Evolutionary conservation across 2,113 vertebrate species (phyloP).

Genomic region (Malurus elegans): DNA sequence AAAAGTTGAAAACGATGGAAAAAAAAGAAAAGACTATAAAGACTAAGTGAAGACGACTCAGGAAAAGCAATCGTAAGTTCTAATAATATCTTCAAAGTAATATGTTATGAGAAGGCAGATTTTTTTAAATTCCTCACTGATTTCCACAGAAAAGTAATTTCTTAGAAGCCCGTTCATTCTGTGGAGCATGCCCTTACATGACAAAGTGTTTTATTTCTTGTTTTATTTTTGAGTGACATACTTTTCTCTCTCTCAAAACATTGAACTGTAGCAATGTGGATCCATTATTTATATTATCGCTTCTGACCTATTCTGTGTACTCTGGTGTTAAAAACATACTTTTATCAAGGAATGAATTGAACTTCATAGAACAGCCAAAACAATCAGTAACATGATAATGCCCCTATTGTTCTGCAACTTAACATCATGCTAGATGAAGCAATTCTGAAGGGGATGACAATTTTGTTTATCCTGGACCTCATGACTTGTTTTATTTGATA

Average conservation of each 20-base stretch:
- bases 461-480: neutral
- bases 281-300: neutral
- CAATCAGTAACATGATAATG: neutral
- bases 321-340: neutral
- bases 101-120: neutral
- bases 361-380: neutral
- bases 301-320: neutral
- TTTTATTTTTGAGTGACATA: neutral
- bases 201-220: neutral
- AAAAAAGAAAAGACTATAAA: neutral
- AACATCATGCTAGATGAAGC: neutral
- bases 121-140: neutral
- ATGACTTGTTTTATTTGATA: neutral
- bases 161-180: neutral
- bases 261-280: neutral
- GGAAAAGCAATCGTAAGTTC: neutral
- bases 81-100: neutral
- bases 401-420: neutral
- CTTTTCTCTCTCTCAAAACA: neutral
- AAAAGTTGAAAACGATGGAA: neutral
- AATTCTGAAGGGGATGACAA: neutral
- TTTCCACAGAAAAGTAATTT: neutral
- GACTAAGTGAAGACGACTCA: neutral
- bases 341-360: neutral
- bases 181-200: neutral